A percentile compares a stretch with the other conserved stretches of the same genome.
Conservation (phyloP, 1,140 invertebrate genomes). For the Ceratina australensis region DNA sequence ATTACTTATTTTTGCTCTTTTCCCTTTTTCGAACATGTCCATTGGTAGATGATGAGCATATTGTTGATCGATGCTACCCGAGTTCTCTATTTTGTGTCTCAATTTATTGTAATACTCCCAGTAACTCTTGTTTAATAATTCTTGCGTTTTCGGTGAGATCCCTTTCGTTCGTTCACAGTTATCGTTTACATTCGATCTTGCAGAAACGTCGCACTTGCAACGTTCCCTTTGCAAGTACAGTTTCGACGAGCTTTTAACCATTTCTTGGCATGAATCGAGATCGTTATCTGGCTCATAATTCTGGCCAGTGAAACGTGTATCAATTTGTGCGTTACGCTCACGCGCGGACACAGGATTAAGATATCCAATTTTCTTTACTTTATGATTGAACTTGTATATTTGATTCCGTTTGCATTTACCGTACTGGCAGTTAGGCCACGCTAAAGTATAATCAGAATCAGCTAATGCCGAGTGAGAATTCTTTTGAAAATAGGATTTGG, state of each 20-base stretch:
- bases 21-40: slow-evolving; percentile 48
- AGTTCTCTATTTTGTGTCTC: slow-evolving; percentile 39
- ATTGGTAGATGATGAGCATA: slow-evolving; percentile 56
- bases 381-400: slow-evolving; percentile 20
- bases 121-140: slow-evolving; percentile 70
- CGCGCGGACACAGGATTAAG: not conserved
- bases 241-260: not conserved
- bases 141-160: slow-evolving; percentile 69
- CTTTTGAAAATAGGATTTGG: slow-evolving; percentile 53
- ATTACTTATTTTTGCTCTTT: slow-evolving; percentile 42
- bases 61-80: slow-evolving; percentile 38
- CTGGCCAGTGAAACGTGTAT: slow-evolving; percentile 6
- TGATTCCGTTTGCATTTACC: slow-evolving; percentile 45
- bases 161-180: slow-evolving; percentile 38
- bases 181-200: slow-evolving; percentile 33
- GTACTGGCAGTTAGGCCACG: slow-evolving; percentile 40
- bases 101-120: slow-evolving; percentile 73
- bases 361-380: slow-evolving; percentile 2
- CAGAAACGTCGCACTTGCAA: slow-evolving; percentile 32
- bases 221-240: slow-evolving; percentile 14
- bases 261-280: not conserved
- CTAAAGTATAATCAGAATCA: slow-evolving; percentile 55
- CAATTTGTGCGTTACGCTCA: not conserved
- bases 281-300: slow-evolving; percentile 1
- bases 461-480: slow-evolving; percentile 49